A percentile compares a stretch with the other conserved stretches of the same genome.
Conservation (phyloP, 35 echinoderm and acorn worm genomes). For the Stichopus chloronotus region DNA sequence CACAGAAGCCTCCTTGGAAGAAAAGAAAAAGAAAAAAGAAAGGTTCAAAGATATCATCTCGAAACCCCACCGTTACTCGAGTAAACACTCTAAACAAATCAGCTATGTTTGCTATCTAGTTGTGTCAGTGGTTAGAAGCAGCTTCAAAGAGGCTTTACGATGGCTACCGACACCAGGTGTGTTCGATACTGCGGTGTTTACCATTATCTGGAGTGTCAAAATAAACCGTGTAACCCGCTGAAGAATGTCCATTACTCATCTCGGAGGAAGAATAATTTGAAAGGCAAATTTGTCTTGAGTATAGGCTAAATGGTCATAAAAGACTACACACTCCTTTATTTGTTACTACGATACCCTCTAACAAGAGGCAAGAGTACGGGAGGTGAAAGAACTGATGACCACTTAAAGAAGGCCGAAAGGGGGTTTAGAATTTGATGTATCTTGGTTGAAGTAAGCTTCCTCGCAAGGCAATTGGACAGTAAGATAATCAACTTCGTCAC, state of each 20-base stretch:
- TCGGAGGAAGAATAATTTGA: constrained; percentile 8
- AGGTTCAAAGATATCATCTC: no score
- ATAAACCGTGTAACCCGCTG: neutral
- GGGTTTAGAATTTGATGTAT: neutral
- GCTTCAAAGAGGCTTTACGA: constrained; percentile 12
- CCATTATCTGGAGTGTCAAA: neutral
- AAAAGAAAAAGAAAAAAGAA: neutral
- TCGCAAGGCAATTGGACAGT: no score
- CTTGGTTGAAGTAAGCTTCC: no score
- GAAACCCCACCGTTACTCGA: neutral
- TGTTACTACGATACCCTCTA: neutral
- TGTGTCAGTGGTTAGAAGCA: neutral
- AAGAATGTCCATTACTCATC: constrained; percentile 7
- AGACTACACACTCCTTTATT: neutral
- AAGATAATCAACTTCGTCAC: no score
- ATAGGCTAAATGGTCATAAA: neutral
- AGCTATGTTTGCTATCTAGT: neutral
- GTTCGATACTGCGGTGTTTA: neutral
- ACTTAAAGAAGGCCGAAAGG: neutral
- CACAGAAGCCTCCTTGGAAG: neutral
- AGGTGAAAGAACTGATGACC: neutral
- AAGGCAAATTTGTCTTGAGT: neutral
- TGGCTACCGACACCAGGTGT: constrained; percentile 40
- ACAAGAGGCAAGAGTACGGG: neutral
- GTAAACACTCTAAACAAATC: constrained; percentile 7